These are phyloP conservation scores for Micoletzkya japonica DNA, from an alignment of 2,888 invertebrate species.

Conservation along the genomic window DNA sequence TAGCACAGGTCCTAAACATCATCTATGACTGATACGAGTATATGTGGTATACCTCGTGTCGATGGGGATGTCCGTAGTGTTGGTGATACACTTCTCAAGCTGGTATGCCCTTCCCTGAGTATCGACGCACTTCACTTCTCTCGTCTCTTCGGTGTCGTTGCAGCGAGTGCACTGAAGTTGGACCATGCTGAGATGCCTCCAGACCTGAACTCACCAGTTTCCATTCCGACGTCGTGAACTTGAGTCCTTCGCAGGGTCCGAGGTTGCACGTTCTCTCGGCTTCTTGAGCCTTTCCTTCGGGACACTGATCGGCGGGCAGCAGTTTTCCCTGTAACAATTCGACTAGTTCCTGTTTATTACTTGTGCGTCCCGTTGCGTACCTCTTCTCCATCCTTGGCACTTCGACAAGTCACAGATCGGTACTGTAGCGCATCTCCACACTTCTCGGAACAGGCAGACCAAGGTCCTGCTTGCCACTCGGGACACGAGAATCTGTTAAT, in stretches of 20 bases:
- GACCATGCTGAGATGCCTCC: not conserved
- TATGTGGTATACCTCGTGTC: conserved; percentile 64
- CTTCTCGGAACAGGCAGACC: conserved; percentile 87
- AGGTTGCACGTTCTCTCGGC: conserved; percentile 63
- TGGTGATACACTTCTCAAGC: conserved; percentile 61
- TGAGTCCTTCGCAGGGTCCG: conserved; percentile 84
- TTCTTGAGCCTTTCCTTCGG: conserved; percentile 56
- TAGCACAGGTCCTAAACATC: conserved; percentile 45
- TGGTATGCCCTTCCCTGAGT: conserved; percentile 57
- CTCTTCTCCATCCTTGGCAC: conserved; percentile 57
- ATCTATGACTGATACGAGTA: not conserved
- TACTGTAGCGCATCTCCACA: conserved; percentile 71
- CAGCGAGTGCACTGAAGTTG: conserved; percentile 56
- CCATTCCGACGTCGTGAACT: conserved; percentile 87
- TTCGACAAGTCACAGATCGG: conserved; percentile 62
- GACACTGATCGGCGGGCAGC: conserved; percentile 74
- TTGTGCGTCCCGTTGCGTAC: not conserved
- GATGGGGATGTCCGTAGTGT: conserved; percentile 67
- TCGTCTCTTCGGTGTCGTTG: conserved; percentile 64
- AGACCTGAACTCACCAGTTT: conserved; percentile 72
- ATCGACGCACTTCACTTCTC: conserved; percentile 63
- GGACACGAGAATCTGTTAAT: conserved; percentile 74
- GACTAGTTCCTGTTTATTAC: not conserved
- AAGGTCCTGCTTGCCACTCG: conserved; percentile 82
- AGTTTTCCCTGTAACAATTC: conserved; percentile 71